Evolutionary conservation across 2,888 invertebrate genomes (phyloP).

Genomic region (Drosophila paranaensis): DNA sequence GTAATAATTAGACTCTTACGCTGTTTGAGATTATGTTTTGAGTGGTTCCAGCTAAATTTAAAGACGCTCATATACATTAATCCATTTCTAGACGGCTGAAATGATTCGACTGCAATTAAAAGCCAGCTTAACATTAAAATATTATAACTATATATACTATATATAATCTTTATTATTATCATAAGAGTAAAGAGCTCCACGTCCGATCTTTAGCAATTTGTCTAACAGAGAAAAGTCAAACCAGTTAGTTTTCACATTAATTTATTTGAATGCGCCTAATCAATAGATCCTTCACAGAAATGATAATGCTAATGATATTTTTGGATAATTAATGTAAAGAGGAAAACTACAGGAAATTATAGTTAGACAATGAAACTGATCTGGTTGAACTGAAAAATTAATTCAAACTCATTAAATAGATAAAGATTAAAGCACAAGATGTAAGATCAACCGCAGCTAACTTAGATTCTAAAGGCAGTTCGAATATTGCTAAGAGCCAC

Average conservation of each 20-base stretch:
- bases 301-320: not conserved
- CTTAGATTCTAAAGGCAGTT: not conserved
- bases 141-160: not conserved
- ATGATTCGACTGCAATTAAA: not conserved
- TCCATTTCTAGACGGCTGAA: slow-evolving; percentile 1
- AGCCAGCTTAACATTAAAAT: not conserved
- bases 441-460: too few relatives aligned
- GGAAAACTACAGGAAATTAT: not conserved
- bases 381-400: not conserved
- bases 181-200: not conserved
- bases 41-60: not conserved
- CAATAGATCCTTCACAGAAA: not conserved
- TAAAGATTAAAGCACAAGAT: not conserved
- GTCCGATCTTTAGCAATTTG: not conserved
- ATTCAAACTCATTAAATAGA: not conserved
- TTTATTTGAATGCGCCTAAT: not conserved
- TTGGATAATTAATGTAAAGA: not conserved
- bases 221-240: not conserved
- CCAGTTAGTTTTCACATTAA: not conserved
- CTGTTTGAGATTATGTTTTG: not conserved
- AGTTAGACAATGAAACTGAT: not conserved
- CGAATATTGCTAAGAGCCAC: not conserved
- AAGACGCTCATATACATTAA: not conserved
- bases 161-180: not conserved
- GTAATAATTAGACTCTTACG: not conserved